Percentiles rank a stretch among this genome's conserved stretches.
These are phyloP conservation scores for Eubucco bourcierii DNA, from an alignment of 2,113 vertebrate genomes.

Conservation along the genomic window DNA sequence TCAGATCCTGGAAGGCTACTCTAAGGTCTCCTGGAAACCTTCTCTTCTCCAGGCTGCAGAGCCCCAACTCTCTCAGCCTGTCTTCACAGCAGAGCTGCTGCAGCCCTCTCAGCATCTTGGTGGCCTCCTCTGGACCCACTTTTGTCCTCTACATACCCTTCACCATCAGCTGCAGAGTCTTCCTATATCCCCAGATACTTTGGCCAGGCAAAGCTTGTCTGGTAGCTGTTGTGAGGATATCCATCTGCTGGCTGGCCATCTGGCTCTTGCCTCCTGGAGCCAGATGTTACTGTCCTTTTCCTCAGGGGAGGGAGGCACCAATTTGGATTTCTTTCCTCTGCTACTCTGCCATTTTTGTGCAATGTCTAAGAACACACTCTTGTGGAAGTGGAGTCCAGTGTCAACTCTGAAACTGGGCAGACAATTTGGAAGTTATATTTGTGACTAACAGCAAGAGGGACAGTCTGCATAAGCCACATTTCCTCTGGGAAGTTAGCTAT, in stretches of 20 bases:
- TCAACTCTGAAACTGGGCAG: conserved; percentile 14
- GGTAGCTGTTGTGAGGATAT: conserved; percentile 44
- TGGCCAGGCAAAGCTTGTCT: conserved; percentile 19
- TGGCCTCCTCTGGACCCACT: too few species aligned
- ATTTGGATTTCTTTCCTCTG: conserved; percentile 42
- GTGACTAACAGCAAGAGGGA: not conserved
- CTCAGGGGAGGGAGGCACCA: conserved; percentile 3
- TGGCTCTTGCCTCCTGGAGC: conserved; percentile 54
- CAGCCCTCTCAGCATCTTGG: too few species aligned
- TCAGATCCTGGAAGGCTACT: too few species aligned
- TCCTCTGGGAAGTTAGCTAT: not conserved
- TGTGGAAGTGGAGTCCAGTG: not conserved
- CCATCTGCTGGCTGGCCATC: conserved; percentile 51
- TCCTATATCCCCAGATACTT: conserved; percentile 45
- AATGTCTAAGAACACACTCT: not conserved
- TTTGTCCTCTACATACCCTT: conserved; percentile 45
- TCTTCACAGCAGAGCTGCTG: too few species aligned
- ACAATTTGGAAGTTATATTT: not conserved
- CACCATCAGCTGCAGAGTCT: not conserved
- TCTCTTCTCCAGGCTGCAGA: too few species aligned
- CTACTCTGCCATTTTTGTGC: conserved; percentile 19
- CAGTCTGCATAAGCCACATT: not conserved
- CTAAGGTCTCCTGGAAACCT: too few species aligned
- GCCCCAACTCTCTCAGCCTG: too few species aligned
- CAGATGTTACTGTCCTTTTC: conserved; percentile 32